A percentile compares a stretch with the other conserved stretches of the same genome.
phyloP scores from a whole-genome alignment of 2,113 vertebrate species.

The Hemiprocne comata region DNA sequence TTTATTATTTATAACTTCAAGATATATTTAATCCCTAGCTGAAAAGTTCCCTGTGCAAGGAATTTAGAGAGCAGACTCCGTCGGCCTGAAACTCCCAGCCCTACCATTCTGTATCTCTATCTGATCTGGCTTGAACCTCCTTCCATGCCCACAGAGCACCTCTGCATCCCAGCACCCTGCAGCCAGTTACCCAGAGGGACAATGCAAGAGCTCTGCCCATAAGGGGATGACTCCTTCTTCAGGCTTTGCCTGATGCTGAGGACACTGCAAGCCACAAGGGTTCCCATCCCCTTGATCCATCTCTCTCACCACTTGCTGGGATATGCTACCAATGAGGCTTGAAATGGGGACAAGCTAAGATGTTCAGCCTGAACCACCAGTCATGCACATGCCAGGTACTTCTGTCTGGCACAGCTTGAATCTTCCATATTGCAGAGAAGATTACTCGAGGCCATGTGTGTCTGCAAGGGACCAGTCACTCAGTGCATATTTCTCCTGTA shows the following conservation, averaged over 20 bases:
- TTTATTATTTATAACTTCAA: neutral
- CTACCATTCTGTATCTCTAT: neutral
- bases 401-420: neutral
- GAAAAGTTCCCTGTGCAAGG: neutral
- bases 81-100: neutral
- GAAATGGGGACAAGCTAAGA: neutral
- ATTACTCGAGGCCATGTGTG: neutral
- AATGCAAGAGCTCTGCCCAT: neutral
- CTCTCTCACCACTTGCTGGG: neutral
- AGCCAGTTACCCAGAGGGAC: neutral
- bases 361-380: neutral
- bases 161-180: fast-evolving
- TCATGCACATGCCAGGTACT: fast-evolving
- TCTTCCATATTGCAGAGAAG: neutral
- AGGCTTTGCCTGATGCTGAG: neutral
- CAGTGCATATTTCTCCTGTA: neutral
- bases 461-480: neutral
- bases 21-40: neutral
- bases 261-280: neutral
- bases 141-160: neutral
- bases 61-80: neutral
- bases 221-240: neutral
- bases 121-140: neutral
- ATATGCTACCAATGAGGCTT: neutral
- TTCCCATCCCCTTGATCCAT: neutral